Conservation (phyloP, 2,797 vertebrate species). For the Enteromius argenteus region DNA sequence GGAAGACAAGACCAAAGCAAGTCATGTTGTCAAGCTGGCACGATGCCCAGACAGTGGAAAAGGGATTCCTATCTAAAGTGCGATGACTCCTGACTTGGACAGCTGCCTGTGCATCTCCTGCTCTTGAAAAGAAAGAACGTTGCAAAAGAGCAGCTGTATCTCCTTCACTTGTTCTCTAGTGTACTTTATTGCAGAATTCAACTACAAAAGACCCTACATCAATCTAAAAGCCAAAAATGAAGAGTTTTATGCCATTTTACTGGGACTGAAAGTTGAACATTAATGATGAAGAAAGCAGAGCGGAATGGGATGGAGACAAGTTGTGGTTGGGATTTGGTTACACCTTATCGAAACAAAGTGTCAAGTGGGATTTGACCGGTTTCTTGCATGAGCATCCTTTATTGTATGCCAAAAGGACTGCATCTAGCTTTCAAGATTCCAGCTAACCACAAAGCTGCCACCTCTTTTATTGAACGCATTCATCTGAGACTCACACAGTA, state of each 20-base stretch:
- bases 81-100: slow-evolving; percentile 60
- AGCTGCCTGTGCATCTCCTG: slow-evolving; percentile 28
- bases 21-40: slow-evolving; percentile 16
- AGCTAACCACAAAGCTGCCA: slow-evolving; percentile 36
- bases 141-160: slow-evolving; percentile 33
- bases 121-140: slow-evolving; percentile 43
- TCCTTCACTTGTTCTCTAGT: slow-evolving; percentile 57
- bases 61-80: slow-evolving; percentile 57
- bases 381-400: not conserved
- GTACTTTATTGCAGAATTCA: slow-evolving; percentile 4
- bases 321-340: not conserved
- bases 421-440: slow-evolving; percentile 10
- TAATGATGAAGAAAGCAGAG: not conserved
- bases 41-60: slow-evolving; percentile 13
- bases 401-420: not conserved
- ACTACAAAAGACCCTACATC: not conserved
- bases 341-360: no score
- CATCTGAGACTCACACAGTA: slow-evolving; percentile 41
- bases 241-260: not conserved
- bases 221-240: not conserved
- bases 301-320: not conserved
- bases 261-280: not conserved
- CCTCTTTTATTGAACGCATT: slow-evolving; percentile 53
- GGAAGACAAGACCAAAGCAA: not conserved
- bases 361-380: not conserved